phyloP scores from a whole-genome alignment of 2,888 invertebrate genomes.

The Tipula unca region DNA sequence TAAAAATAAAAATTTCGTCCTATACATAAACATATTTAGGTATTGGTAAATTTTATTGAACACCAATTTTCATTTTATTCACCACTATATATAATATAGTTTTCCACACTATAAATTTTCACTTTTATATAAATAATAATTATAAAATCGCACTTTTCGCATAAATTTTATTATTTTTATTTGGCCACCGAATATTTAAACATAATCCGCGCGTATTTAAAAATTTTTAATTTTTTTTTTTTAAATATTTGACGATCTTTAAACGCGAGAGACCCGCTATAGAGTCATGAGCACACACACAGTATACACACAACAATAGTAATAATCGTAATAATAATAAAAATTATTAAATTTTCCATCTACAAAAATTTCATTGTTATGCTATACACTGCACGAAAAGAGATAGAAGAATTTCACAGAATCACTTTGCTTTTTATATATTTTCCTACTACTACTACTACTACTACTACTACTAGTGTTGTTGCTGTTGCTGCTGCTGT shows the following conservation, averaged over 20 bases:
- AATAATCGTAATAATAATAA: conserved; percentile 8
- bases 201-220: neutral
- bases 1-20: neutral
- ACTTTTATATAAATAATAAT: no score
- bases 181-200: neutral
- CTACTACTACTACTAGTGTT: neutral
- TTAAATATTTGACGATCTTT: neutral
- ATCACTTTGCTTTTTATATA: neutral
- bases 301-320: neutral
- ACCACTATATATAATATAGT: neutral
- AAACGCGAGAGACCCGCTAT: neutral
- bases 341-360: neutral
- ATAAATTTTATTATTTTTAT: neutral
- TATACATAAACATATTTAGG: neutral
- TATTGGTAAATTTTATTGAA: neutral
- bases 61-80: neutral
- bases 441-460: neutral
- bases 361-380: neutral
- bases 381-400: neutral
- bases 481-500: neutral
- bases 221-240: neutral
- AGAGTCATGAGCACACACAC: neutral
- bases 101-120: neutral
- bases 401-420: conserved; percentile 8
- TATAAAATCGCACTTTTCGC: no score